Base-by-base conservation (phyloP, 2,888 invertebrate genomes). In the Eretmocerus hayati region DNA sequence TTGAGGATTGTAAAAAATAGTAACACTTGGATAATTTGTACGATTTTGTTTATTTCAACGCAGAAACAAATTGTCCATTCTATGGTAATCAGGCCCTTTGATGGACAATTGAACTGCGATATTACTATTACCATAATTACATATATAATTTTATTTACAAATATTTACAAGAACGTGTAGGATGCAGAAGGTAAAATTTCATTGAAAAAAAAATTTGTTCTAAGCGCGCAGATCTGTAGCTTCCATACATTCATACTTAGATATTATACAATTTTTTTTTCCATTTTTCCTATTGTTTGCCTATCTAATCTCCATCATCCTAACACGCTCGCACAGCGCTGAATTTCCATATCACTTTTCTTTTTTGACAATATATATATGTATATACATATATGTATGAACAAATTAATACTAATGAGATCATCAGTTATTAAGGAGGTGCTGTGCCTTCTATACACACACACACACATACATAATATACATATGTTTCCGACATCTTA, bases 361-460 rank as follows among this genome's bases (percentile, higher is more conserved):
- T 42, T 40, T 36, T 40, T 42, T 45, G 37, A 45, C 32, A 48
- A 11, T 26, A 26, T 26, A 26, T 26, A 26, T 26, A 11, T 26
- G 26, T 26, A 11, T 26, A 26, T 26, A 11, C 11, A 11, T 26
- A 39, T 48, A 43, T 54, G 48, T 48, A 39, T 48, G 46, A 48
- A 44, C 26, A 50, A 52, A 56, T 62, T 66, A 66, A 66, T 66
- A 65, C 66, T 66, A 66, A 54, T 66, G 65, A 66, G 65, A 66
- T 66, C 65, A 65, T 65, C 60, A 57, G 57, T 62, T 55, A 54
- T 56, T 57, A 57, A 56, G 54, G 56, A 26, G 26, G 26, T 9
- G 23, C 21, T 22, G 22, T 26, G 22, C 8, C 36, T 18, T 18
- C 36, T 5, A 16, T 6, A 4, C 19, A 16, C 36, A 36, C 19